A percentile compares a stretch with the other conserved stretches of the same genome.
Evolutionary conservation across 2,888 invertebrate species (phyloP).

Genomic region (Drosophila imparisetae): DNA sequence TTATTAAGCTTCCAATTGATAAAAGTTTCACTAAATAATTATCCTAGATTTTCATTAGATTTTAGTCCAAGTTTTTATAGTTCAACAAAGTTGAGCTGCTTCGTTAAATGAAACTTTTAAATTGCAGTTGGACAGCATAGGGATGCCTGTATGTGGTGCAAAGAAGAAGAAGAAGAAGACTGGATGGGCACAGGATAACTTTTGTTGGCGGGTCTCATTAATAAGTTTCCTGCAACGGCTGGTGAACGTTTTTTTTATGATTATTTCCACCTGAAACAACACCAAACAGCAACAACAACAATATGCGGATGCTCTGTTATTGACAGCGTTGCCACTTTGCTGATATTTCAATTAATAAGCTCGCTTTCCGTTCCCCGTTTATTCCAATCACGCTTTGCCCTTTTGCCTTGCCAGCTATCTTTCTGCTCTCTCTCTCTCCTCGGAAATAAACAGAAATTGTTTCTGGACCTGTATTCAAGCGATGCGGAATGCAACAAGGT

Average conservation of each 20-base stretch:
- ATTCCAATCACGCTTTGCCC: background rate
- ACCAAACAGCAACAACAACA: background rate
- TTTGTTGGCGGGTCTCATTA: slow-evolving; percentile 36
- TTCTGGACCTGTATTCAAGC: background rate
- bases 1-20: background rate
- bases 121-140: slow-evolving; percentile 3
- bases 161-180: slow-evolving; percentile 27
- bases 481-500: background rate
- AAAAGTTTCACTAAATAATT: background rate
- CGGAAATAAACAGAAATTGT: background rate
- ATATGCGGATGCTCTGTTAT: background rate
- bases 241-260: slow-evolving; percentile 40
- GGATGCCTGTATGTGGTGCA: slow-evolving; percentile 10
- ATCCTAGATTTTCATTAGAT: slow-evolving; percentile 9
- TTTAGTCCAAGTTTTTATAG: slow-evolving; percentile 10
- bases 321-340: slow-evolving; percentile 25
- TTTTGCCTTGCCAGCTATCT: background rate
- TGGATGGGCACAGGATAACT: slow-evolving; percentile 9
- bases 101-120: slow-evolving; percentile 29
- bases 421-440: background rate
- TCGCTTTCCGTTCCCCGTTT: slow-evolving; percentile 1
- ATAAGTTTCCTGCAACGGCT: slow-evolving; percentile 38
- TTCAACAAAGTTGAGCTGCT: slow-evolving; percentile 13
- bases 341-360: slow-evolving; percentile 42
- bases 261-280: slow-evolving; percentile 20